phyloP scores from a whole-genome alignment of 2,888 invertebrate genomes.

The Idaea straminata region DNA sequence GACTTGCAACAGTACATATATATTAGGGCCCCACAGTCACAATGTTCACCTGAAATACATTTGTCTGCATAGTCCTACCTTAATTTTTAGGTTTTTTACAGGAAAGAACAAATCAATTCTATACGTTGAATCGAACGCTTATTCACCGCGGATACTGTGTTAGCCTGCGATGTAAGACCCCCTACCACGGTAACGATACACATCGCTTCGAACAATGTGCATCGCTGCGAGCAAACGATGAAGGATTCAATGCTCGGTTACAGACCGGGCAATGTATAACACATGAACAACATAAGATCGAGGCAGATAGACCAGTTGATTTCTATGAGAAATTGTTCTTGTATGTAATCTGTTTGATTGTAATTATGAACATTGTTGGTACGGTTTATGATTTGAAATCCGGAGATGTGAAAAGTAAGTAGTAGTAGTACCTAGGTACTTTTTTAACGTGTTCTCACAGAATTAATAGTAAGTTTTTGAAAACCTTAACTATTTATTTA shows the following conservation, averaged over 20 bases:
- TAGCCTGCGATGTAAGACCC: conserved; percentile 12
- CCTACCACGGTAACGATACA: conserved; percentile 6
- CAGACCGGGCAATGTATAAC: too few species aligned
- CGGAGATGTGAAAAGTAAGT: conserved; percentile 9
- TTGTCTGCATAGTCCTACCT: too few species aligned
- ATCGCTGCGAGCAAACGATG: too few species aligned
- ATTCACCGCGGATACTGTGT: conserved; percentile 26
- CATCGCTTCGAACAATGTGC: conserved; percentile 11
- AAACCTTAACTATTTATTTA: too few species aligned
- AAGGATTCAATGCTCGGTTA: too few species aligned
- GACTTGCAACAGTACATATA: too few species aligned
- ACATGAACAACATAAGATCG: background rate
- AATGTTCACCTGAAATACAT: too few species aligned
- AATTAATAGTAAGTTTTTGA: too few species aligned
- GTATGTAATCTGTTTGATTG: conserved; percentile 9
- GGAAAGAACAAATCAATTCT: conserved; percentile 7
- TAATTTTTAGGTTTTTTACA: conserved; percentile 2
- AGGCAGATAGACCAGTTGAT: background rate
- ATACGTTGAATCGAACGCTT: conserved; percentile 18
- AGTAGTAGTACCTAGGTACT: too few species aligned
- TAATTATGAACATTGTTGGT: conserved; percentile 15
- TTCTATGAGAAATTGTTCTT: conserved; percentile 12
- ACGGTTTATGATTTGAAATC: conserved; percentile 14
- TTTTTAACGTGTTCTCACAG: too few species aligned
- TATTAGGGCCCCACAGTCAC: too few species aligned